Evolutionary conservation across 2,797 vertebrate genomes (phyloP), one percentile per base, ranked within the genome.

Genomic region (Prionace glauca): DNA sequence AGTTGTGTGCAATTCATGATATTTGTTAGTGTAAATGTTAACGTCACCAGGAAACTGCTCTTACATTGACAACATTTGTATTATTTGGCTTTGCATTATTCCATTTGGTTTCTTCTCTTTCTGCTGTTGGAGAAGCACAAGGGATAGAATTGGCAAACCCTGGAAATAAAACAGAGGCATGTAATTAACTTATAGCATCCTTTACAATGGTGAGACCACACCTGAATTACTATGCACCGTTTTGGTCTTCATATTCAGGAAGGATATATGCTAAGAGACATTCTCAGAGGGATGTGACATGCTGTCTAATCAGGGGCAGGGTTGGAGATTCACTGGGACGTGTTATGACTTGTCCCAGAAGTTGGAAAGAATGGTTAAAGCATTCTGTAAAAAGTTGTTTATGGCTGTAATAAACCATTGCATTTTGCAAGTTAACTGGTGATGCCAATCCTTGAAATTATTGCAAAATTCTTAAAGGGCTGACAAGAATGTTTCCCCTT

Each of bases 101-200:
- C 71, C 72, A 56, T 77, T 77, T 77, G 71, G 22, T 12, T 77
- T 45, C 50, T 56, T 95, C 93, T 77, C 69, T 56, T 94, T 77
- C 29, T 50, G 71, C 26, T 32, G 45, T n/a, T 60, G 93, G 14
- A 91, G 88, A 56, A 91, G 56, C 60, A n/a, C 12, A 65, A 91
- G 29, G 56, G 60, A 65, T 91, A 91, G 65, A 62, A 65, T 60
- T 65, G 56, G 56, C 32, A 56, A 74, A 74, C 2, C 93, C 72
- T 72, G 93, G 77, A 95, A 95, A 77, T 50, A 72, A 95, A 56
- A 95, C 41, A 77, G 45, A 95, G 20, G 41, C 71, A 95, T 56
- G 32, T 3, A 77, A 77, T 56, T 77, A 95, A 29, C 32, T 74
- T 77, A 56, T 16, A 41, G n/a, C 9, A 69, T 92, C 41, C n/a